A percentile compares a stretch with the other conserved stretches of the same genome.
phyloP scores from a whole-genome alignment of 2,888 invertebrate species.

The Sphaeridia pumilis region DNA sequence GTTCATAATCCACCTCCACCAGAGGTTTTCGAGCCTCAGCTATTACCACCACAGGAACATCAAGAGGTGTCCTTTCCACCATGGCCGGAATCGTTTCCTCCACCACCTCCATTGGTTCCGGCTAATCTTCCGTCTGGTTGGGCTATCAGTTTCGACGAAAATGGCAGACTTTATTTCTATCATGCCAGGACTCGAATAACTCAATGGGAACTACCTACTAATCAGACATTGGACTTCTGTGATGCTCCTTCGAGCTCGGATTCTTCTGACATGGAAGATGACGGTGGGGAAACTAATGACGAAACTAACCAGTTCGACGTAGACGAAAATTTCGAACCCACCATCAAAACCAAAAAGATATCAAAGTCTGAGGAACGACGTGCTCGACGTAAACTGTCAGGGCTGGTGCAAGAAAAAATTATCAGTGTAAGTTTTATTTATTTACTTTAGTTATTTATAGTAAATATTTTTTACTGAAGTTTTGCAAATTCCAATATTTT shows the following conservation, averaged over 20 bases:
- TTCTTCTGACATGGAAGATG: conserved; percentile 27
- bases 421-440: conserved; percentile 49
- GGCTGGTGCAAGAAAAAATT: conserved; percentile 52
- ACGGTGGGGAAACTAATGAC: conserved; percentile 22
- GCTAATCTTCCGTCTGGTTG: conserved; percentile 59
- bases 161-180: conserved; percentile 83
- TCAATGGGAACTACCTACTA: conserved; percentile 62
- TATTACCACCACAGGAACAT: not conserved
- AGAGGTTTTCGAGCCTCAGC: conserved; percentile 6
- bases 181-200: conserved; percentile 64
- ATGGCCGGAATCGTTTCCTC: conserved; percentile 30
- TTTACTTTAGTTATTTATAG: not conserved
- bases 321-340: conserved; percentile 31
- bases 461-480: too few relatives aligned
- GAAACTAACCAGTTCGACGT: conserved; percentile 37
- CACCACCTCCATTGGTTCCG: conserved; percentile 40
- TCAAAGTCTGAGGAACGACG: conserved; percentile 20
- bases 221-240: conserved; percentile 17
- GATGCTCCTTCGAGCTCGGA: conserved; percentile 8
- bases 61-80: conserved; percentile 32
- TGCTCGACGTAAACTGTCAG: conserved; percentile 39
- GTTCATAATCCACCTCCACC: too few relatives aligned
- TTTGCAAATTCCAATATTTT: conserved; percentile 1
- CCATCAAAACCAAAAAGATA: conserved; percentile 1
- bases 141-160: conserved; percentile 69